Base-by-base conservation (phyloP, 2,888 invertebrate species). In the Tenodera sinensis region DNA sequence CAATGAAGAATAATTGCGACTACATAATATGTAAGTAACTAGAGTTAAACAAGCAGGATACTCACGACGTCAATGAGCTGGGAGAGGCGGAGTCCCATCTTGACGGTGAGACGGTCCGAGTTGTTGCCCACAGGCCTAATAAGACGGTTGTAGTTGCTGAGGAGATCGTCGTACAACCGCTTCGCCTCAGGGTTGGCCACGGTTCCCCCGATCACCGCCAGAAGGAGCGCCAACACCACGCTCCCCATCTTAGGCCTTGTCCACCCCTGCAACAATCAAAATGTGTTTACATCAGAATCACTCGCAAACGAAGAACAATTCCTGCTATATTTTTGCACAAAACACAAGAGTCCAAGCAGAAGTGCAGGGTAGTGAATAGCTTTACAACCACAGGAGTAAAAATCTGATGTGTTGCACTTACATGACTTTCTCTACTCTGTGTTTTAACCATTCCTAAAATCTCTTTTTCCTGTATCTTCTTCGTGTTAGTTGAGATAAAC, bases 81-180 rank as follows among this genome's bases (percentile, higher is more conserved):
- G 93, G 97, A 97, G 92, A 98, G 95, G 93, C 96, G 95, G 92
- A 99, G 96, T 91, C 98, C 98, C 96, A 99, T 97, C 95, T 98
- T 98, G 94, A 99, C 98, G 92, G 97, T 98, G 93, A 99, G 96
- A 92, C 98, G 96, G 94, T 98, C 98, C 91, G 97, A 97, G 94
- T 98, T 98, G 94, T 98, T 98, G 92, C 98, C 97, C 92, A 98
- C 98, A 91, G 98, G 98, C 93, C 98, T 95, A 93, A 98, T 98
- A 93, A 98, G 96, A 92, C 98, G 96, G 94, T 99, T 99, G 95
- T 99, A 99, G 94, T 98, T 97, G 92, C 97, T 97, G 92, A 99
- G 95, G 92, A 99, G 96, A 94, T 98, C 98, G 95, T 99, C 98
- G 95, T 98, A 98, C 92, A 98, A 96, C 94, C 98, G 96, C 95